Percentiles rank a stretch among this genome's conserved stretches.
phyloP scores from a whole-genome alignment of 2,113 vertebrate genomes.

The Romanogobio albipinnatus region DNA sequence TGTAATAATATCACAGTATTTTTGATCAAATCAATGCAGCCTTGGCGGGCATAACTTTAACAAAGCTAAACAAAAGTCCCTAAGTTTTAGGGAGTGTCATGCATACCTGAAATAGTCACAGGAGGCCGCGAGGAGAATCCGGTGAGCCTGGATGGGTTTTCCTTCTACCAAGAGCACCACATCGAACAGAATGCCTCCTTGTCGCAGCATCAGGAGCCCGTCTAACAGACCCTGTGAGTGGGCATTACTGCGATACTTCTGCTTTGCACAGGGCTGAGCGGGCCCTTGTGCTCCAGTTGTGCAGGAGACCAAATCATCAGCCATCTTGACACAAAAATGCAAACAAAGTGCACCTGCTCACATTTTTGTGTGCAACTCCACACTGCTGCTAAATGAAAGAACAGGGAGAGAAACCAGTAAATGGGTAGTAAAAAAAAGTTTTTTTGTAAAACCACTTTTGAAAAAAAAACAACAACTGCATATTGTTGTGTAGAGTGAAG shows the following conservation, averaged over 20 bases:
- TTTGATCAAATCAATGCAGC: not conserved
- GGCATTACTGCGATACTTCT: conserved; percentile 82
- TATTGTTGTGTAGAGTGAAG: too few relatives aligned
- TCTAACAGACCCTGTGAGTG: conserved; percentile 88
- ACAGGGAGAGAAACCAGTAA: not conserved
- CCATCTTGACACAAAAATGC: conserved; percentile 72
- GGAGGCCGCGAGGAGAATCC: conserved; percentile 91
- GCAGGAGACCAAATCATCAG: conserved; percentile 78
- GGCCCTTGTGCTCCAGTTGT: conserved; percentile 62
- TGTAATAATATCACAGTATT: not conserved
- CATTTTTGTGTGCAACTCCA: conserved; percentile 31
- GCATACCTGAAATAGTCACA: conserved; percentile 95
- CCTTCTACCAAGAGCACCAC: conserved; percentile 92
- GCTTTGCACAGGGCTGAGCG: conserved; percentile 73
- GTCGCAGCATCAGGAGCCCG: conserved; percentile 85
- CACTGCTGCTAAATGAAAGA: not conserved
- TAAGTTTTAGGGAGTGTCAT: not conserved
- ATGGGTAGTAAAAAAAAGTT: too few relatives aligned
- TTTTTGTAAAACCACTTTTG: too few relatives aligned
- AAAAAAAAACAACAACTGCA: too few relatives aligned
- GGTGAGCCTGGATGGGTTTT: conserved; percentile 87
- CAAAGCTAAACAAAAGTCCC: not conserved
- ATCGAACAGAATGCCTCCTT: conserved; percentile 87
- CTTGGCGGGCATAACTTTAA: not conserved
- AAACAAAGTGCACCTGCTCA: conserved; percentile 25